phyloP scores from a whole-genome alignment of 2,113 vertebrate species.

The Diphyllodes magnificus region DNA sequence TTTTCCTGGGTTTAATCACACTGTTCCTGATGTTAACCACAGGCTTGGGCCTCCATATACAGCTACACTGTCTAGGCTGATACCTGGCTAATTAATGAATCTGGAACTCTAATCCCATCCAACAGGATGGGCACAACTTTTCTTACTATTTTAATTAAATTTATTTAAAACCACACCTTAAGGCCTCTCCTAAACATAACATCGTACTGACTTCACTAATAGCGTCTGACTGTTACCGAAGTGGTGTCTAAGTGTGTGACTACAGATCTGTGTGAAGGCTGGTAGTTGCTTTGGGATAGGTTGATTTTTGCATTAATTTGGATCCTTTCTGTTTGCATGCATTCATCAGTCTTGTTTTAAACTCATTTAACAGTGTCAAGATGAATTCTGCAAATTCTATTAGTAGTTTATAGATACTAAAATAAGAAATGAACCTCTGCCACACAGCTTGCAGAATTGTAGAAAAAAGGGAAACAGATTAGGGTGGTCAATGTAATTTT shows the following conservation, averaged over 20 bases:
- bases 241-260: not conserved
- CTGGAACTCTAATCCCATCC: not conserved
- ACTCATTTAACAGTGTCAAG: not conserved
- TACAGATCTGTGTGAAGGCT: not conserved
- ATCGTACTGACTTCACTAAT: not conserved
- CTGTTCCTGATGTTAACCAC: not conserved
- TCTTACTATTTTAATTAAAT: not conserved
- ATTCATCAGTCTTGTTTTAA: not conserved
- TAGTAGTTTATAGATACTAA: not conserved
- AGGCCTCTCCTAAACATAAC: not conserved
- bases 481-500: not conserved
- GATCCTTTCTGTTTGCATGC: not conserved
- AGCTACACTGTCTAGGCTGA: not conserved
- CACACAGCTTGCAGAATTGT: not conserved
- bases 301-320: not conserved
- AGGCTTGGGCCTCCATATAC: not conserved
- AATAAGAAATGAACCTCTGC: not conserved
- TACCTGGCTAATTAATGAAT: not conserved
- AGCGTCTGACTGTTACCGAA: not conserved
- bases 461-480: not conserved
- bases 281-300: not conserved
- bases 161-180: not conserved
- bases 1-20: not conserved
- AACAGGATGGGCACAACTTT: not conserved
- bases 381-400: not conserved